Percentiles rank a stretch among this genome's conserved stretches.
phyloP scores from a whole-genome alignment of 2,797 vertebrate species.

The Uromys caudimaculatus region DNA sequence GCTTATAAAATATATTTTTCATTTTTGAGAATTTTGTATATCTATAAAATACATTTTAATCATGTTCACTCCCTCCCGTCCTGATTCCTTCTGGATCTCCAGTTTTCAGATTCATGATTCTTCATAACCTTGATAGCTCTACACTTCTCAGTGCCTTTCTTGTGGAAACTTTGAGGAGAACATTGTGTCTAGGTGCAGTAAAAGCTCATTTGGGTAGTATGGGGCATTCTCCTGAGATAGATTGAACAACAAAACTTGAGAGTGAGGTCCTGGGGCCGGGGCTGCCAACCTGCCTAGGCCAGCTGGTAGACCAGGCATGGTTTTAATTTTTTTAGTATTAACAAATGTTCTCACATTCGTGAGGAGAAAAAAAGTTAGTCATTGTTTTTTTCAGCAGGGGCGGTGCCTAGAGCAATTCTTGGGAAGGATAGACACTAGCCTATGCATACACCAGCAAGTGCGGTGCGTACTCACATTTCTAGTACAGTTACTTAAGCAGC shows the following conservation, averaged over 20 bases:
- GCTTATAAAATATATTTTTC: neutral
- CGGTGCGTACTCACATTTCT: neutral
- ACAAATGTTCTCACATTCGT: neutral
- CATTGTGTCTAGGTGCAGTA: neutral
- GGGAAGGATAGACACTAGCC: neutral
- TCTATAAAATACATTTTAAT: neutral
- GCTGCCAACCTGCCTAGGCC: neutral
- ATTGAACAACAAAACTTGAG: neutral
- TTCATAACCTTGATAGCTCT: neutral
- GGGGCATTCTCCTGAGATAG: neutral
- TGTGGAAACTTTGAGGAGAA: neutral
- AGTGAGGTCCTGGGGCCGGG: neutral
- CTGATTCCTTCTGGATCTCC: neutral
- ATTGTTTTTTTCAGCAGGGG: neutral
- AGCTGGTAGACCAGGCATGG: neutral
- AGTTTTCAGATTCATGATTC: conserved; percentile 15
- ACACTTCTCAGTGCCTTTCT: neutral
- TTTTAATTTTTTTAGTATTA: conserved; percentile 12
- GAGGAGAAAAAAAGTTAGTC: neutral
- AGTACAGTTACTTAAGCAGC: neutral
- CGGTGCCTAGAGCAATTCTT: neutral
- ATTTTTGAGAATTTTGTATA: neutral
- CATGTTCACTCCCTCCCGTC: too few relatives aligned
- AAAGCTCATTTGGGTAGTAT: neutral
- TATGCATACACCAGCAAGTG: neutral